Evolutionary conservation across 2,797 vertebrate genomes (phyloP).

Genomic region (Sebastes variabilis): DNA sequence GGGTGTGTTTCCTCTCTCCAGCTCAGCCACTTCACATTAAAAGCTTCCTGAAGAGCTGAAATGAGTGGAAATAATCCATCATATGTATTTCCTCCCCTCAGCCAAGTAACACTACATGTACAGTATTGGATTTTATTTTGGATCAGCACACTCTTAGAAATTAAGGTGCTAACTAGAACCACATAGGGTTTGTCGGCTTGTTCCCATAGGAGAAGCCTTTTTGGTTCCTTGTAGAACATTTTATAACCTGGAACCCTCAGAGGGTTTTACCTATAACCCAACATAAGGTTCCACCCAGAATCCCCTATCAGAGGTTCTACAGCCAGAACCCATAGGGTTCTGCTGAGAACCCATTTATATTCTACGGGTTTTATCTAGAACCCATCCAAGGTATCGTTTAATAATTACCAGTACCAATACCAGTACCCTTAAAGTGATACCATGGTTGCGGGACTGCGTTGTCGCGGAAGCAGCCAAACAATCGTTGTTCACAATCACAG

Average conservation of each 20-base stretch:
- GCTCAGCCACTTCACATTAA: slow-evolving; percentile 59
- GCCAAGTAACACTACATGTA: slow-evolving; percentile 18
- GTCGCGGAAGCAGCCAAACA: too few species aligned
- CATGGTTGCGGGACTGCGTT: too few species aligned
- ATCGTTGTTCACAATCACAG: too few species aligned
- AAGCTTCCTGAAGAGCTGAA: slow-evolving; percentile 60
- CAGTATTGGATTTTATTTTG: background rate
- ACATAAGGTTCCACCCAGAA: background rate
- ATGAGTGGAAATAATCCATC: slow-evolving; percentile 69
- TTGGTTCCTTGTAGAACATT: background rate
- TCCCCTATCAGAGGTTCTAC: background rate
- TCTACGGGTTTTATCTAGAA: background rate
- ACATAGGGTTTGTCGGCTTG: too few species aligned
- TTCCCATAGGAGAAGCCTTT: background rate
- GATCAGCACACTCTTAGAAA: background rate
- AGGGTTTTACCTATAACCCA: background rate
- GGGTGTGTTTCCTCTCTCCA: slow-evolving; percentile 44
- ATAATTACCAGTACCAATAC: too few species aligned
- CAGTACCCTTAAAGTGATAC: too few species aligned
- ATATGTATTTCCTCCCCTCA: slow-evolving; percentile 31
- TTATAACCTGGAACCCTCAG: background rate
- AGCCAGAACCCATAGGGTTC: background rate
- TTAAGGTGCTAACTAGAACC: background rate
- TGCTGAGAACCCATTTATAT: background rate
- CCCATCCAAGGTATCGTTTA: background rate